Evolutionary conservation across 2,797 vertebrate species (phyloP).

Genomic region (Premnoplex brunnescens): DNA sequence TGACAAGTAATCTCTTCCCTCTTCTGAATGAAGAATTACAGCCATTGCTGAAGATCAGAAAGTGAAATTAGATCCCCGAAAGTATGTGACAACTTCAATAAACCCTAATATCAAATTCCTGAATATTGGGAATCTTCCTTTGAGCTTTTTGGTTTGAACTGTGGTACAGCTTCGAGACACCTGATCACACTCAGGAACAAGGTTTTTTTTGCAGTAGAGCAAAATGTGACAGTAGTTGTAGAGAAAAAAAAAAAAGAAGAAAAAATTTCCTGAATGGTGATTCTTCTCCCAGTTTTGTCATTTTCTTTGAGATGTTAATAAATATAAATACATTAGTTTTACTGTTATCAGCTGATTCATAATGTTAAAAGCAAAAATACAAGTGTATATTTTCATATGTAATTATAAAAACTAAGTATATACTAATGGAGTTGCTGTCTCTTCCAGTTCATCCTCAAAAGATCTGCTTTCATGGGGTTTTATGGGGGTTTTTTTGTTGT

Average conservation of each 20-base stretch:
- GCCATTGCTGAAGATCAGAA: constrained; percentile 56
- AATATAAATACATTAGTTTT: background rate
- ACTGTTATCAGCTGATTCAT: background rate
- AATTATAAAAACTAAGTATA: background rate
- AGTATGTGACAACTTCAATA: constrained; percentile 35
- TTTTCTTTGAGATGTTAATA: background rate
- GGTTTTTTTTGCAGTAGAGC: background rate
- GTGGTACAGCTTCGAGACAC: background rate
- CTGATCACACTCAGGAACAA: background rate
- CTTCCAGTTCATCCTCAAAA: background rate
- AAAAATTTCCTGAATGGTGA: background rate
- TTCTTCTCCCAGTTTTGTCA: background rate
- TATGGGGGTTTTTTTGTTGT: no score
- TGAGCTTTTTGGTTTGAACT: background rate
- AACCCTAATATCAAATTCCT: constrained; percentile 27
- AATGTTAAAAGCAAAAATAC: background rate
- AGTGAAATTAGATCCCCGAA: constrained; percentile 53
- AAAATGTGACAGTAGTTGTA: background rate
- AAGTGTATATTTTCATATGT: background rate
- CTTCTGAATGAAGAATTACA: constrained; percentile 56
- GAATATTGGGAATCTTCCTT: background rate
- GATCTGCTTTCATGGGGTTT: background rate
- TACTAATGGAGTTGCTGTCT: background rate
- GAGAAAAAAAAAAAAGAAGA: background rate
- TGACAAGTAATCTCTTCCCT: constrained; percentile 67